These are phyloP conservation scores for Oryzias sinensis DNA, from an alignment of 2,797 vertebrate genomes.

Conservation along the genomic window DNA sequence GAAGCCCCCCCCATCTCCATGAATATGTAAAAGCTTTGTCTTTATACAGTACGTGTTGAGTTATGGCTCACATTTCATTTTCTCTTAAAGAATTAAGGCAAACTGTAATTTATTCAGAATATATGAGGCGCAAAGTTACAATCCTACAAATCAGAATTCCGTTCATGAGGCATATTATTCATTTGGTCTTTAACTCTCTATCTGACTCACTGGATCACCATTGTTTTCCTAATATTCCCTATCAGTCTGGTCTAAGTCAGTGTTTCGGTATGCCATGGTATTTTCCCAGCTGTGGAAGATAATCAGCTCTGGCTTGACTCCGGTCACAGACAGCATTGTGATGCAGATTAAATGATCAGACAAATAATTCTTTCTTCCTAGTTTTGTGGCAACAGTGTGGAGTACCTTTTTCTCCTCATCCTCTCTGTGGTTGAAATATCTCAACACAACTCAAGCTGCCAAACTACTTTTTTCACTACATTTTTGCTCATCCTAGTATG, in stretches of 20 bases:
- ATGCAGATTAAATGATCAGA: background rate
- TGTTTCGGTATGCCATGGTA: background rate
- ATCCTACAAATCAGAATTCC: too few species aligned
- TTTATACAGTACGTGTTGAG: too few species aligned
- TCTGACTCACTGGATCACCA: background rate
- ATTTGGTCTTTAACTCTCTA: background rate
- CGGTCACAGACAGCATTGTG: conserved; percentile 1
- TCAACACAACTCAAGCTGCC: too few species aligned
- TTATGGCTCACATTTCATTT: background rate
- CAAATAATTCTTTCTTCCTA: background rate
- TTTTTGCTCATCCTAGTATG: too few species aligned
- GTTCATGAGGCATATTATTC: background rate
- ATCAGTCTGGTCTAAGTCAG: conserved; percentile 7
- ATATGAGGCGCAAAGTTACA: background rate
- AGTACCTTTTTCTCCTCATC: background rate
- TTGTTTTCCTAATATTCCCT: conserved; percentile 1
- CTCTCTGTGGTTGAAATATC: background rate
- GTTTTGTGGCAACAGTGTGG: background rate
- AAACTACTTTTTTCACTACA: too few species aligned
- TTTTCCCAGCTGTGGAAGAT: background rate
- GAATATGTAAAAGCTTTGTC: background rate
- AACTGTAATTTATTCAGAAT: background rate
- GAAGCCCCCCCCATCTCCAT: background rate
- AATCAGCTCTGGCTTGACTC: conserved; percentile 2
- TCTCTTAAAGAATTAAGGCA: background rate